These are phyloP conservation scores for Vireo altiloquus DNA, from an alignment of 2,113 vertebrate species.

Conservation along the genomic window DNA sequence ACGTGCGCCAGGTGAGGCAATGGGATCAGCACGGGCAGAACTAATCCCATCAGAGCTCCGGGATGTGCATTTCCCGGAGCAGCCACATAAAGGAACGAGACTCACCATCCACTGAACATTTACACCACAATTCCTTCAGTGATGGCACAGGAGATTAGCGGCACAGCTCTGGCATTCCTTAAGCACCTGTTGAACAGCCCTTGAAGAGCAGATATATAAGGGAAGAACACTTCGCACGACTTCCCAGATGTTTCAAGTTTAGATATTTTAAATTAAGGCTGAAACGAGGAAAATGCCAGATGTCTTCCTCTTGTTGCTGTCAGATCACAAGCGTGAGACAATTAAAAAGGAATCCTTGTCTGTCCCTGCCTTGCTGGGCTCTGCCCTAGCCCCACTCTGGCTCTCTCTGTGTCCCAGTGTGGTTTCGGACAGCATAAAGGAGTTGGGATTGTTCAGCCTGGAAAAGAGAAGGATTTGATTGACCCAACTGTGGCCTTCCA, in stretches of 20 bases:
- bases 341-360: background rate
- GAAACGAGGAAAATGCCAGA: background rate
- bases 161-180: background rate
- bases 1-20: background rate
- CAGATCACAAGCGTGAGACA: background rate
- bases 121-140: background rate
- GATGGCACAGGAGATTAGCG: background rate
- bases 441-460: background rate
- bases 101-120: background rate
- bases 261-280: background rate
- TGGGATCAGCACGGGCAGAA: background rate
- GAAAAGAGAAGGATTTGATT: background rate
- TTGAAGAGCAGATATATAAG: background rate
- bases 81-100: background rate
- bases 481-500: background rate
- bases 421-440: background rate
- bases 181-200: background rate
- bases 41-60: background rate
- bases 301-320: background rate
- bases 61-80: background rate
- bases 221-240: background rate
- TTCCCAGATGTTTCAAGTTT: background rate
- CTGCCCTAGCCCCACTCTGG: background rate
- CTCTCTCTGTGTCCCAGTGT: background rate
- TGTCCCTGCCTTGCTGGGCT: background rate